phyloP scores from a whole-genome alignment of 1,140 invertebrate species.

The Ctenoplectra terminalis region DNA sequence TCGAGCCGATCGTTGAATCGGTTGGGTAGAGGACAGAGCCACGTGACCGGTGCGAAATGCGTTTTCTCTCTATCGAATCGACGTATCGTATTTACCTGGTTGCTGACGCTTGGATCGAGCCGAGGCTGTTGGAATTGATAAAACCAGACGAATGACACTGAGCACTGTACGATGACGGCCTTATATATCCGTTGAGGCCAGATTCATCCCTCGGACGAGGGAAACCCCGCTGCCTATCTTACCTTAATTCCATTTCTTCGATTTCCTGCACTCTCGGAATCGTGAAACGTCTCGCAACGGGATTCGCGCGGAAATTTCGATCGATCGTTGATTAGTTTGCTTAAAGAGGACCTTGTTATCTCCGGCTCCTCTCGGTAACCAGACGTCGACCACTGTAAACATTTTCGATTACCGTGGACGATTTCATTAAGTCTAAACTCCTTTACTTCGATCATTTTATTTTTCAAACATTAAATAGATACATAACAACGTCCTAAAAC shows the following conservation, averaged over 20 bases:
- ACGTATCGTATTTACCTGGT: conserved; percentile 52
- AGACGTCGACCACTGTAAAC: background rate
- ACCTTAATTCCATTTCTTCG: conserved; percentile 63
- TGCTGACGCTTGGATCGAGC: conserved; percentile 41
- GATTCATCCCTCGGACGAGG: conserved; percentile 64
- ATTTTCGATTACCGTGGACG: no score
- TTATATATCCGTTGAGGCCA: conserved; percentile 67
- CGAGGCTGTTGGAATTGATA: conserved; percentile 62
- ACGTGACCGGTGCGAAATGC: background rate
- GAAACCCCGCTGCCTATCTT: conserved; percentile 66
- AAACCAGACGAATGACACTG: conserved; percentile 66
- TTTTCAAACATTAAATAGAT: background rate
- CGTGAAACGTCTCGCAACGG: background rate
- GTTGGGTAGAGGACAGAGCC: background rate
- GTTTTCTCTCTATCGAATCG: conserved; percentile 3
- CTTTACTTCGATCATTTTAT: background rate
- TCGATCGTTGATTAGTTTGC: conserved; percentile 9
- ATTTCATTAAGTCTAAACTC: no score
- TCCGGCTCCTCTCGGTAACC: no score
- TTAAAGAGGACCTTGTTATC: conserved; percentile 12
- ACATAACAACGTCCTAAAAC: background rate
- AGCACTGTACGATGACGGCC: conserved; percentile 53
- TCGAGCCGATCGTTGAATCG: no score
- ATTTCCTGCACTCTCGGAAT: conserved; percentile 71
- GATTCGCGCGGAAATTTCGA: conserved; percentile 30